These are phyloP conservation scores for Tragelaphus oryx DNA, from an alignment of 2,797 vertebrate genomes.

Conservation along the genomic window DNA sequence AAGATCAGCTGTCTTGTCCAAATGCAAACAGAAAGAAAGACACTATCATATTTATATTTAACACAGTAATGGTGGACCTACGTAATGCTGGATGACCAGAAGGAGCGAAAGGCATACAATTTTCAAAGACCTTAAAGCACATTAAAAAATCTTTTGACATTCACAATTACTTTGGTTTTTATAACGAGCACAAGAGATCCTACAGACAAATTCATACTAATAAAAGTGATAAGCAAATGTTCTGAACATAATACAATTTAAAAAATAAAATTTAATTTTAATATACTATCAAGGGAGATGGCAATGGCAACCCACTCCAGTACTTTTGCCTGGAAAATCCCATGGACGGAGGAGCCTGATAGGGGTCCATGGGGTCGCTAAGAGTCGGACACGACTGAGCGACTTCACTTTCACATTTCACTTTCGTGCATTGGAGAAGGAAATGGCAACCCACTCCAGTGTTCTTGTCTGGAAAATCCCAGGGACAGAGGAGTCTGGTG, in stretches of 20 bases:
- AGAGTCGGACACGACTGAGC: accelerated
- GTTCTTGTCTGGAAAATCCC: too few relatives aligned
- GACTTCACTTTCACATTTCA: too few relatives aligned
- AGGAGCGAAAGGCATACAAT: background rate
- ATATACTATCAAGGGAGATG: background rate
- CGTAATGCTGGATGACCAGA: background rate
- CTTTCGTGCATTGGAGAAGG: too few relatives aligned
- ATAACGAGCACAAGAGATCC: background rate
- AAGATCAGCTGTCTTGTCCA: background rate
- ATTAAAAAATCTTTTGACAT: background rate
- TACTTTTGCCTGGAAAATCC: too few relatives aligned
- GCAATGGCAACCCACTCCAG: too few relatives aligned
- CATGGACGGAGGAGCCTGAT: too few relatives aligned
- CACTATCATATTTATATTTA: background rate
- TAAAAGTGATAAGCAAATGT: background rate
- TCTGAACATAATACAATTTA: background rate
- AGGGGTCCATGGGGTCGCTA: accelerated
- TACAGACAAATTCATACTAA: background rate
- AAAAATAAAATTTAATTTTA: background rate
- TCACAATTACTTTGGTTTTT: background rate
- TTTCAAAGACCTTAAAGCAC: background rate
- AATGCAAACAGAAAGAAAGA: background rate
- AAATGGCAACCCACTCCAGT: too few relatives aligned
- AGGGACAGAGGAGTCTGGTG: too few relatives aligned
- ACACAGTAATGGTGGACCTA: background rate